Evolutionary conservation across 2,797 vertebrate species (phyloP).

Genomic region (Manis javanica): DNA sequence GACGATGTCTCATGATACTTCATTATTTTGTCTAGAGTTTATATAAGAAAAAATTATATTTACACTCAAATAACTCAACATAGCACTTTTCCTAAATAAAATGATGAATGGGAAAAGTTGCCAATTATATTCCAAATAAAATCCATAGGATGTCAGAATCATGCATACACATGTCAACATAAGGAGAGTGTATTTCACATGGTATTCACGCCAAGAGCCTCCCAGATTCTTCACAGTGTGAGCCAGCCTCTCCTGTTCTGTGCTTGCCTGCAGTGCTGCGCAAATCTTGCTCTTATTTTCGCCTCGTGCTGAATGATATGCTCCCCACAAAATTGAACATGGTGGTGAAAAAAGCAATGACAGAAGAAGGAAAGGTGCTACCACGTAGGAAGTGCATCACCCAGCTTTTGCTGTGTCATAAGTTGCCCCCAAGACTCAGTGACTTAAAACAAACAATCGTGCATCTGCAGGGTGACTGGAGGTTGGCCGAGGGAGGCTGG

Average conservation of each 20-base stretch:
- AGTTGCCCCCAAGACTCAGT: neutral
- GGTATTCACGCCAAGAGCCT: fast-evolving
- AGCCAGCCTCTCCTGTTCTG: fast-evolving
- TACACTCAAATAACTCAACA: neutral
- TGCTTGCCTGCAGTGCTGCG: neutral
- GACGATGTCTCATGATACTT: neutral
- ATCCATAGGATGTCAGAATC: neutral
- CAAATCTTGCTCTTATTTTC: neutral
- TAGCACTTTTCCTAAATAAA: neutral
- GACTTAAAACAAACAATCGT: neutral
- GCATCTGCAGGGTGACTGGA: neutral
- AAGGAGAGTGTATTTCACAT: neutral
- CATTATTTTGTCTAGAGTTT: neutral
- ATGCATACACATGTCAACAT: too few species aligned
- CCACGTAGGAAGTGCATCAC: neutral
- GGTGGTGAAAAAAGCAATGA: neutral
- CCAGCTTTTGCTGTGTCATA: neutral
- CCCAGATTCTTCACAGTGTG: fast-evolving
- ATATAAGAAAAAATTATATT: neutral
- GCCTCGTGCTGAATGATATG: neutral
- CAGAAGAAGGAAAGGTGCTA: neutral
- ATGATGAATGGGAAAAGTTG: neutral
- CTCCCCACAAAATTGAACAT: neutral
- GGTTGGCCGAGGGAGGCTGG: neutral
- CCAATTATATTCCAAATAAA: neutral